These are phyloP conservation scores for Corella eumyota DNA, from an alignment of 23 tunicate genomes.

Conservation along the genomic window DNA sequence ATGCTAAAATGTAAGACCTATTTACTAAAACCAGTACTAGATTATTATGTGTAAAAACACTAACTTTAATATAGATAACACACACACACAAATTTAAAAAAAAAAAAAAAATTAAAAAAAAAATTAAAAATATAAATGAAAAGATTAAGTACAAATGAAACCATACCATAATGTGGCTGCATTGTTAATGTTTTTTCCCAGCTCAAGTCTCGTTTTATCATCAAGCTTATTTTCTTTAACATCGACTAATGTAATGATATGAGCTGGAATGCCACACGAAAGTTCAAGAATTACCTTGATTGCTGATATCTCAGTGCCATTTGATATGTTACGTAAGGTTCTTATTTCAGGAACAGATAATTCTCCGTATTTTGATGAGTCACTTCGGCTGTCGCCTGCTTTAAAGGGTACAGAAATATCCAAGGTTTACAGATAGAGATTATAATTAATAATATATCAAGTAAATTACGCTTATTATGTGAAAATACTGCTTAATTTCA, in stretches of 20 bases:
- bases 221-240: conserved; percentile 8
- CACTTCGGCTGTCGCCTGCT: too few species aligned
- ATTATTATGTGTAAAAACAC: too few species aligned
- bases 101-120: not conserved
- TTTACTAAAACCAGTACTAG: too few species aligned
- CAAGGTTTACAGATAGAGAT: too few species aligned
- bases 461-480: too few species aligned
- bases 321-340: conserved; percentile 51
- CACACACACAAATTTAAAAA: not conserved
- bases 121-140: too few species aligned
- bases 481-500: too few species aligned
- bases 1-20: conserved; percentile 9
- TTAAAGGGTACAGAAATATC: too few species aligned
- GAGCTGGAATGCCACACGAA: conserved; percentile 55
- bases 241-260: conserved; percentile 12
- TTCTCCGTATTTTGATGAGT: too few species aligned
- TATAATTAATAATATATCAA: too few species aligned
- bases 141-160: too few species aligned
- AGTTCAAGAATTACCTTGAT: conserved; percentile 55
- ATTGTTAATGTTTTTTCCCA: conserved; percentile 35
- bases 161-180: conserved; percentile 54
- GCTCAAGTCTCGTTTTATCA: conserved; percentile 10
- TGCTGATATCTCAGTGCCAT: conserved; percentile 45
- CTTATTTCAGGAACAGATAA: conserved; percentile 11
- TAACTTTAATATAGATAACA: too few species aligned